phyloP scores from a whole-genome alignment of 1,140 invertebrate genomes.

The Drosophila sechellia region DNA sequence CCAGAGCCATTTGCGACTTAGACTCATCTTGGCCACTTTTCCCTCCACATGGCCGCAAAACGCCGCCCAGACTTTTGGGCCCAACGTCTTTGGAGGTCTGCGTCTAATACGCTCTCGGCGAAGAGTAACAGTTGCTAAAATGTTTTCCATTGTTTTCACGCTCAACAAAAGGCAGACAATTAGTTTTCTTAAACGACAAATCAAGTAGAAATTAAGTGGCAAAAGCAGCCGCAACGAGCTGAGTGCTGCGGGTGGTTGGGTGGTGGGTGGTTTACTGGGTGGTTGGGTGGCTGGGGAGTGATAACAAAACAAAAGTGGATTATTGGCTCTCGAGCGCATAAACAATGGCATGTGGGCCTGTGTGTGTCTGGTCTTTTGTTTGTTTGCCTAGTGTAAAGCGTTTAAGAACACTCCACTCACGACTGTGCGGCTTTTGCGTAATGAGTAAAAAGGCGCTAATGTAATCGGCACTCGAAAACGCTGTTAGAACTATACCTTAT shows the following conservation, averaged over 20 bases:
- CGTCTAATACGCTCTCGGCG: conserved; percentile 77
- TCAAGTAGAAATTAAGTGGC: conserved; percentile 83
- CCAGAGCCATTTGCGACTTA: conserved; percentile 40
- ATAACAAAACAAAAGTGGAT: conserved; percentile 83
- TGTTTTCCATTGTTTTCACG: conserved; percentile 83
- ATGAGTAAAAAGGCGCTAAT: conserved; percentile 22
- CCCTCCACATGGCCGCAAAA: conserved; percentile 49
- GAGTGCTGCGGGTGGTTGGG: conserved; percentile 22
- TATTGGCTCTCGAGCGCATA: conserved; percentile 77
- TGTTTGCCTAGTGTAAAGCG: conserved; percentile 47
- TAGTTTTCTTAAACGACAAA: conserved; percentile 84
- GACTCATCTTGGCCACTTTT: conserved; percentile 37
- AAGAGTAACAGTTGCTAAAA: conserved; percentile 81
- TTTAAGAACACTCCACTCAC: conserved; percentile 30
- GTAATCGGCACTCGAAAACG: conserved; percentile 9
- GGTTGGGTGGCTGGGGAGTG: conserved; percentile 47
- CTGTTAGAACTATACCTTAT: conserved; percentile 21
- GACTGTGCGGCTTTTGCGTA: conserved; percentile 18
- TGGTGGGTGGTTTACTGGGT: conserved; percentile 5
- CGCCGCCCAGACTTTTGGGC: conserved; percentile 21
- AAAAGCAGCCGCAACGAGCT: conserved; percentile 42
- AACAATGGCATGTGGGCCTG: conserved; percentile 53
- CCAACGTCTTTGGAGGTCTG: conserved; percentile 31
- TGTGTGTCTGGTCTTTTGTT: conserved; percentile 24
- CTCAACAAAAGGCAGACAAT: conserved; percentile 83